Percentiles rank a stretch among this genome's conserved stretches.
Conservation (phyloP, 2,113 vertebrate genomes). For the Pterocles burchelli region DNA sequence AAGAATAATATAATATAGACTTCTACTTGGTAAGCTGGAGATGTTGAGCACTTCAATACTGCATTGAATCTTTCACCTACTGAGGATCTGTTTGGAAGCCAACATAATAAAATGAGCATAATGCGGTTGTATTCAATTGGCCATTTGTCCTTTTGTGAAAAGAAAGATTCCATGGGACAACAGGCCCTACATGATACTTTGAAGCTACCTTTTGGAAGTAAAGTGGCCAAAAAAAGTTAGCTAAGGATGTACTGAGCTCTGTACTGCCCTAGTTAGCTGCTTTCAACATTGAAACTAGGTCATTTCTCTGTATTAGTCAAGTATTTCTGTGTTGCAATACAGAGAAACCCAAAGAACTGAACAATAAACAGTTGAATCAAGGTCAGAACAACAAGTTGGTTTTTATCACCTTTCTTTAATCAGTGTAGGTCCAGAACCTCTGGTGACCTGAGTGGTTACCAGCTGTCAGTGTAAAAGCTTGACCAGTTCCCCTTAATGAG, state of each 20-base stretch:
- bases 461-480: conserved; percentile 14
- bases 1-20: background rate
- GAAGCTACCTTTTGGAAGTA: background rate
- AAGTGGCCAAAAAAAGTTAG: background rate
- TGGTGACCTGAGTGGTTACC: background rate
- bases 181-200: background rate
- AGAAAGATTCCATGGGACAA: background rate
- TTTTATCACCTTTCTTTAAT: background rate
- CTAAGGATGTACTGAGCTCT: background rate
- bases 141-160: background rate
- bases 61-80: background rate
- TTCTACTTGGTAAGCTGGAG: conserved; percentile 30
- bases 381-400: background rate
- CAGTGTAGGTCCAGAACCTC: background rate
- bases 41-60: background rate
- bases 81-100: background rate
- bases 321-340: background rate
- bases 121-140: background rate
- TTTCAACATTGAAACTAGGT: background rate
- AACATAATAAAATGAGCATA: background rate
- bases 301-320: background rate
- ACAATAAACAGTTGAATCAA: background rate
- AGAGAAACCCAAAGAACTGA: background rate
- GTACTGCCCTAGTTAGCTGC: background rate
- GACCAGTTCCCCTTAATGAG: conserved; percentile 14